These are phyloP conservation scores for Melinopterus prodromus DNA, from an alignment of 2,888 invertebrate genomes.

Conservation along the genomic window DNA sequence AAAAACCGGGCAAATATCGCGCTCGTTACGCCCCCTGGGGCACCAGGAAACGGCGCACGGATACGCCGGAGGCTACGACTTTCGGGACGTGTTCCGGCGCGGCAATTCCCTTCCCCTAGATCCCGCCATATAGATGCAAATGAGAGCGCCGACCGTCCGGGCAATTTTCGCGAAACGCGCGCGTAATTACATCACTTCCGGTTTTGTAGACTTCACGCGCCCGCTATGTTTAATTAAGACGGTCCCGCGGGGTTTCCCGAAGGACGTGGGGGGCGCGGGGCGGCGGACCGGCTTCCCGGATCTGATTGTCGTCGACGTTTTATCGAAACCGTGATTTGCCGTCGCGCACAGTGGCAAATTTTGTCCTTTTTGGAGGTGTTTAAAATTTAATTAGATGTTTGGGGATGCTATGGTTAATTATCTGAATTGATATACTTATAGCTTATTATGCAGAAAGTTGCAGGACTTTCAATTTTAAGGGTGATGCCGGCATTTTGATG, in stretches of 20 bases:
- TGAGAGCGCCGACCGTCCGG: background rate
- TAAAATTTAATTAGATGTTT: no score
- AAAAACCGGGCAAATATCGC: conserved; percentile 36
- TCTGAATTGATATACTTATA: no score
- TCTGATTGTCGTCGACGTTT: conserved; percentile 23
- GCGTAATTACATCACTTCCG: background rate
- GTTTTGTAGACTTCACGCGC: conserved; percentile 42
- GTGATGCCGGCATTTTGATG: no score
- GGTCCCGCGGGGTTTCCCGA: conserved; percentile 25
- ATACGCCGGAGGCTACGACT: conserved; percentile 40
- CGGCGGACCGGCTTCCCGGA: conserved; percentile 15
- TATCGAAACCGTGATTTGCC: background rate
- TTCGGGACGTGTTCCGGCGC: conserved; percentile 15
- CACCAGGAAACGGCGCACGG: conserved; percentile 41
- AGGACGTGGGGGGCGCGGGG: conserved; percentile 6
- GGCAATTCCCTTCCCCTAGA: background rate
- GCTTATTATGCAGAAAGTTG: no score
- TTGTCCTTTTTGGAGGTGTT: background rate
- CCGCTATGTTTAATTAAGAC: conserved; percentile 47
- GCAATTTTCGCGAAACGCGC: conserved; percentile 4
- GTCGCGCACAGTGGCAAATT: background rate
- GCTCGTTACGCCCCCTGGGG: conserved; percentile 45
- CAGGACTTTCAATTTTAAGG: no score
- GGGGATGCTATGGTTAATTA: no score
- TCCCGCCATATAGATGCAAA: conserved; percentile 26